Evolutionary conservation across 2,113 vertebrate species (phyloP).

Genomic region (Ceyx melanurus): DNA sequence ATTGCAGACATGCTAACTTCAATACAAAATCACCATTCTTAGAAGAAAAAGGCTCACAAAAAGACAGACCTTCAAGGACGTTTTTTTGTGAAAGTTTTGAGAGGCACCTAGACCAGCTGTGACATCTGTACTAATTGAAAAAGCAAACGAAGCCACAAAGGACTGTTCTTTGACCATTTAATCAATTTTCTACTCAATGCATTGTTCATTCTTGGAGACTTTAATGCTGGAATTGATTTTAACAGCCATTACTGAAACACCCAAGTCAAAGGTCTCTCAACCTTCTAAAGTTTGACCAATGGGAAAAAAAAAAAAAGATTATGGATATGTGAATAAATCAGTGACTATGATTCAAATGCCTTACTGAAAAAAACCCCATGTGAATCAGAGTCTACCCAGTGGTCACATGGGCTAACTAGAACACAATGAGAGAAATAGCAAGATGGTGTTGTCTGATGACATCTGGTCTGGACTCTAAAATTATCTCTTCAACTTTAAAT

Average conservation of each 20-base stretch:
- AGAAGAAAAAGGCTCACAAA: conserved; percentile 32
- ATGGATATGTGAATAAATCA: conserved; percentile 77
- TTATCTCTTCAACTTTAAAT: conserved; percentile 32
- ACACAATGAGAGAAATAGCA: conserved; percentile 44
- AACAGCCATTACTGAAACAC: conserved; percentile 82
- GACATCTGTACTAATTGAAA: conserved; percentile 84
- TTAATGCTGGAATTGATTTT: conserved; percentile 86
- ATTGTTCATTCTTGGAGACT: conserved; percentile 83
- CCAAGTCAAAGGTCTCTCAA: conserved; percentile 80
- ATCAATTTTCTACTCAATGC: conserved; percentile 85
- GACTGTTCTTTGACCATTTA: conserved; percentile 82
- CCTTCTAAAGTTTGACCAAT: conserved; percentile 78
- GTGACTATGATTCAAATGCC: conserved; percentile 71
- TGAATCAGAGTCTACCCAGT: conserved; percentile 58
- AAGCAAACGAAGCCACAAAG: conserved; percentile 81
- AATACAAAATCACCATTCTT: conserved; percentile 40
- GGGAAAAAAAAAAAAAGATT: conserved; percentile 60
- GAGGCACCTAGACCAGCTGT: conserved; percentile 77
- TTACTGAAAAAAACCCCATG: conserved; percentile 64
- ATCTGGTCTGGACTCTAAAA: conserved; percentile 33
- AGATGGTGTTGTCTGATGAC: not conserved
- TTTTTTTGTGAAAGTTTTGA: conserved; percentile 71
- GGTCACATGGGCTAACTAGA: conserved; percentile 40
- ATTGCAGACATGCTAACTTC: conserved; percentile 9
- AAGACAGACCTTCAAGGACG: conserved; percentile 77